phyloP scores from a whole-genome alignment of 2,113 vertebrate species.

The Lampris megalopsis region DNA sequence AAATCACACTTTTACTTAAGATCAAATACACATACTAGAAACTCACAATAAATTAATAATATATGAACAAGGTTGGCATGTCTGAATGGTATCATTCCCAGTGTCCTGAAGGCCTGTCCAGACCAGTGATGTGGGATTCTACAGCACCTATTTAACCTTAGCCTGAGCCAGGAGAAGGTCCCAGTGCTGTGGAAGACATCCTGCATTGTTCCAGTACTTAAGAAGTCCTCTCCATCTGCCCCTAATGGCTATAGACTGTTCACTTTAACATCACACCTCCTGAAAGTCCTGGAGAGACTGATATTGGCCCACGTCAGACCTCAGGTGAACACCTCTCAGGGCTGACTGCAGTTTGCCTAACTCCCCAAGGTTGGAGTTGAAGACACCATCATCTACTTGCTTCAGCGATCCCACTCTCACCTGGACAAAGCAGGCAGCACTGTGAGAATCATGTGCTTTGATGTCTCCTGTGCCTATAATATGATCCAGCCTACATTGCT shows the following conservation, averaged over 20 bases:
- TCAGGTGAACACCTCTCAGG: neutral
- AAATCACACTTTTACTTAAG: too few species aligned
- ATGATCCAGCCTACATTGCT: neutral
- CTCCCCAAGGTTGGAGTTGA: neutral
- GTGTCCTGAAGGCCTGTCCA: neutral
- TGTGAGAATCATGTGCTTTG: conserved; percentile 1
- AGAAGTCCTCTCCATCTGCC: neutral
- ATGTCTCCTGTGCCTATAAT: conserved; percentile 8
- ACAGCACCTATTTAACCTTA: conserved; percentile 13
- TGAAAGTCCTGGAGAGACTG: conserved; percentile 14
- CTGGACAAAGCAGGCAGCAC: neutral
- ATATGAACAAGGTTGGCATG: too few species aligned
- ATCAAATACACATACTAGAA: too few species aligned
- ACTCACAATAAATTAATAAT: too few species aligned
- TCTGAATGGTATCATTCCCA: conserved; percentile 4
- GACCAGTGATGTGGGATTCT: neutral
- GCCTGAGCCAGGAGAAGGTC: conserved; percentile 3
- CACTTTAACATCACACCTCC: neutral
- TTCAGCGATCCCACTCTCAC: neutral
- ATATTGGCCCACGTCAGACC: neutral
- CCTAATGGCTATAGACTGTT: neutral
- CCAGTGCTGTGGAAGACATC: neutral
- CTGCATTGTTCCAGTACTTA: neutral
- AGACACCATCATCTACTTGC: neutral
- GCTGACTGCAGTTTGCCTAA: conserved; percentile 20